These are phyloP conservation scores for Agrotis clavis DNA, from an alignment of 2,888 invertebrate genomes.

Conservation along the genomic window DNA sequence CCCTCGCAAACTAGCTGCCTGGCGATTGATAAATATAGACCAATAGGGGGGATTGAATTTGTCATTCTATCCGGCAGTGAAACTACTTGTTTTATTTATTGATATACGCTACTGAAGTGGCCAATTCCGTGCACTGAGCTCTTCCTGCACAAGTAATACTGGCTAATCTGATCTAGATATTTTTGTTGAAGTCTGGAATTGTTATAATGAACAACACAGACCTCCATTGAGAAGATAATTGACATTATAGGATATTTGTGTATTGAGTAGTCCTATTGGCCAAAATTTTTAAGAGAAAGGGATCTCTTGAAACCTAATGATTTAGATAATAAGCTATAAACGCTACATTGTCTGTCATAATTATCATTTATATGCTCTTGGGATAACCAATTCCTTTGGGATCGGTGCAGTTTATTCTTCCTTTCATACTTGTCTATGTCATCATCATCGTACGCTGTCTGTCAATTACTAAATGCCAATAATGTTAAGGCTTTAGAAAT, in stretches of 20 bases:
- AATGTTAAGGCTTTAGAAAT: background rate
- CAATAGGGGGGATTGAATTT: conserved; percentile 60
- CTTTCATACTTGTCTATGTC: no score
- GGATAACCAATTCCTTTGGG: no score
- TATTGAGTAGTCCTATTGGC: no score
- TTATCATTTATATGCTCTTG: no score
- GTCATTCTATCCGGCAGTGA: conserved; percentile 65
- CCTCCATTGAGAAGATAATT: background rate
- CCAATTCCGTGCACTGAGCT: conserved; percentile 45
- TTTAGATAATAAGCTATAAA: no score
- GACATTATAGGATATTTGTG: background rate
- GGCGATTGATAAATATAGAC: conserved; percentile 61
- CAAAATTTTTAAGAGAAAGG: no score
- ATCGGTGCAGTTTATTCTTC: no score
- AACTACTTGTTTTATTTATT: conserved; percentile 59
- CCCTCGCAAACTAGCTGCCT: conserved; percentile 55
- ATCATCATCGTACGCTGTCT: no score
- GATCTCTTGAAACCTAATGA: no score
- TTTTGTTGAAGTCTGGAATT: background rate
- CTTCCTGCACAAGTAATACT: conserved; percentile 46
- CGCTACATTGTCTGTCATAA: no score
- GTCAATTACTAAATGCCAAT: background rate
- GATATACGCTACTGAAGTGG: conserved; percentile 52
- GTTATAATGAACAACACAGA: background rate
- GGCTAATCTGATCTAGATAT: background rate